Evolutionary conservation across 2,113 vertebrate genomes (phyloP), one percentile per base, ranked within the genome.

Genomic region (Cinclus mexicanus): DNA sequence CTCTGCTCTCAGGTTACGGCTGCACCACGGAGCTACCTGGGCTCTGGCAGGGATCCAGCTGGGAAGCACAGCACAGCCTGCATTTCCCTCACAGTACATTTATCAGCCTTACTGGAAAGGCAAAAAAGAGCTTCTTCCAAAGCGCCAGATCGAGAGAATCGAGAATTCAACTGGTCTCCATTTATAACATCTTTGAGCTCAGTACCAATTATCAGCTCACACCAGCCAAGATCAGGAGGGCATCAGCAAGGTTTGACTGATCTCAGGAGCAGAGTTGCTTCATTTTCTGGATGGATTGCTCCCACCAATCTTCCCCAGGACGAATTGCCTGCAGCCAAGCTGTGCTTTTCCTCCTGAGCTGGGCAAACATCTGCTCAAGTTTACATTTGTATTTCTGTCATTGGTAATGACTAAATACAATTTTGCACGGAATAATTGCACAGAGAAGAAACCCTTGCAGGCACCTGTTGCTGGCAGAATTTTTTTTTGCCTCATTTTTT

Each of bases 301-400:
- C 68, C 97, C 95, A 97, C 96, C 97, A 83, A 0, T 75, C 37
- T 49, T 83, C 57, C 96, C 95, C 97, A 52, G 12, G 57, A 37
- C 94, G 90, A 42, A 57, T 5, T 23, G 53, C 31, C 56, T 50
- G 64, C 29, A 96, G 87, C 33, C 85, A 75, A 61, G 94, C 71
- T 21, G 59, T 28, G 14, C 42, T 89, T 81, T 96, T 92, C 50
- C 83, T 70, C 35, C 79, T 65, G 35, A 95, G 90, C 53, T 68
- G 67, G 55, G 75, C 33, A 80, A 96, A 75, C 14, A 80, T 57
- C 70, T 72, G 55, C 44, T 96, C 74, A 11, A 95, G 46, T 20
- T 87, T 44, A n/a, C 83, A 33, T 42, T 78, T 85, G 80, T 95
- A 98, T 83, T 93, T 95, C 96, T 97, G 72, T 20, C 33, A 70